Evolutionary conservation across 2,113 vertebrate genomes (phyloP).

Genomic region (Myrmecobius fasciatus): DNA sequence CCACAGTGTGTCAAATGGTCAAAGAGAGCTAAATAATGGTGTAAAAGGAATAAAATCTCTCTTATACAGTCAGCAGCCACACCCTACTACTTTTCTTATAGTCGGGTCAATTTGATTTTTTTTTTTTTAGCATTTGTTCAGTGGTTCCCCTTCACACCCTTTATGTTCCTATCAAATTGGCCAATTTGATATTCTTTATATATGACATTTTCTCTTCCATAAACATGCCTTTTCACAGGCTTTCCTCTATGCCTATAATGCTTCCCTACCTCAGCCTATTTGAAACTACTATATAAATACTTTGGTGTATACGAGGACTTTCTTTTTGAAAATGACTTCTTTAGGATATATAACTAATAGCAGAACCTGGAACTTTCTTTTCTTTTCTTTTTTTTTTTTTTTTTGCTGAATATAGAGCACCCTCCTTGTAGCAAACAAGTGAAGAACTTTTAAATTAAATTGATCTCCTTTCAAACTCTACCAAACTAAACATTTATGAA

Average conservation of each 20-base stretch:
- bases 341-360: not conserved
- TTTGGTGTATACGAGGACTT: not conserved
- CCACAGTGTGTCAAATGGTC: not conserved
- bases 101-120: conserved; percentile 7
- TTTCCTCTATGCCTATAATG: not conserved
- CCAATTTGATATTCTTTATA: not conserved
- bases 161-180: not conserved
- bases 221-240: not conserved
- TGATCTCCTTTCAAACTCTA: not conserved
- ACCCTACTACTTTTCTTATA: not conserved
- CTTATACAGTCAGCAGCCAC: not conserved
- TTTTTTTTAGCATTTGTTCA: not conserved
- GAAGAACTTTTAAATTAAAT: not conserved
- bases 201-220: not conserved
- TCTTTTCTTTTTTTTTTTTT: too few species aligned
- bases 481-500: not conserved
- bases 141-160: not conserved
- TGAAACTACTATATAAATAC: not conserved
- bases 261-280: not conserved
- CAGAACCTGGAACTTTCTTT: not conserved
- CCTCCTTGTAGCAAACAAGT: not conserved
- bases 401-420: not conserved
- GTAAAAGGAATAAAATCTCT: not conserved
- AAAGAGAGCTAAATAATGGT: not conserved
- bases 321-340: not conserved